A percentile compares a stretch with the other conserved stretches of the same genome.
Evolutionary conservation across 1,140 invertebrate genomes (phyloP).

Genomic region (Eubasilissa regina): DNA sequence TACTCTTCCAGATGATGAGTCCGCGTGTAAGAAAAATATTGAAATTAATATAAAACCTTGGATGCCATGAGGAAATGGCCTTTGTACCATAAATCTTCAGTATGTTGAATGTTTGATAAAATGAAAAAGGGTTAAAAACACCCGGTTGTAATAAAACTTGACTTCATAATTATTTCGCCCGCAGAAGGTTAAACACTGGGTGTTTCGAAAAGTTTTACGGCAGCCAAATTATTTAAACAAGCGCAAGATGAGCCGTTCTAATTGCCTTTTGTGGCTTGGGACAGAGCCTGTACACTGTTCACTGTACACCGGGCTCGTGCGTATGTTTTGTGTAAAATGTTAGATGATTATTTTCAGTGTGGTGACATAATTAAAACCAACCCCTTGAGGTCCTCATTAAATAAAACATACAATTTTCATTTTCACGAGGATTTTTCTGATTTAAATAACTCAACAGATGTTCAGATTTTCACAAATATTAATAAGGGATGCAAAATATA

Average conservation of each 20-base stretch:
- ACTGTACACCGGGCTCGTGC: slow-evolving; percentile 1
- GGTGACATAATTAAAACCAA: slow-evolving; percentile 30
- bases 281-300: neutral
- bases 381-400: neutral
- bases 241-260: slow-evolving; percentile 35
- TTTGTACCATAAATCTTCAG: slow-evolving; percentile 9
- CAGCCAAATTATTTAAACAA: slow-evolving; percentile 37
- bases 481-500: too few species aligned
- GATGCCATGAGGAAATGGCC: too few species aligned
- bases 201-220: slow-evolving; percentile 10
- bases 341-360: slow-evolving; percentile 23
- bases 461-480: too few species aligned
- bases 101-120: slow-evolving; percentile 28
- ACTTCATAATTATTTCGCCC: slow-evolving; percentile 37
- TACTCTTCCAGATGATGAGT: too few species aligned
- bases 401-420: too few species aligned
- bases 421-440: too few species aligned
- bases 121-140: slow-evolving; percentile 42
- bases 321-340: slow-evolving; percentile 13
- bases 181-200: slow-evolving; percentile 21
- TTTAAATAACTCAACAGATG: too few species aligned
- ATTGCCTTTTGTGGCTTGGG: slow-evolving; percentile 32
- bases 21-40: too few species aligned
- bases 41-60: too few species aligned
- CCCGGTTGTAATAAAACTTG: slow-evolving; percentile 41